Conservation (phyloP, 1,140 invertebrate species). For the Pseudachorutes palmiensis region DNA sequence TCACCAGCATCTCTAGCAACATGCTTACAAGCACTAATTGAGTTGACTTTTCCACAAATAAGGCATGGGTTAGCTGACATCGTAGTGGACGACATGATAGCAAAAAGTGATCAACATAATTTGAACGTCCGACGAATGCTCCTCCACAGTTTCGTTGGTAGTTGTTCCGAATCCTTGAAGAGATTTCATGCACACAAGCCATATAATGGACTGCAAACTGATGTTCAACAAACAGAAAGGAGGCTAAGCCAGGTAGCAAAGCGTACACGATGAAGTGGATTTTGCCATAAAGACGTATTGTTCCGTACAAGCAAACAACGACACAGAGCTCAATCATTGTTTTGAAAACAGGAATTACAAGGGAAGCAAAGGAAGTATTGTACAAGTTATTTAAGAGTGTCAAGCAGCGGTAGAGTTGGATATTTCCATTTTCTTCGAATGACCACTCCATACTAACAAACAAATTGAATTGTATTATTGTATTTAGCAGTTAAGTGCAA, state of each 20-base stretch:
- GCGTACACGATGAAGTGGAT: not conserved
- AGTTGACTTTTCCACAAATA: not conserved
- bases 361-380: conserved; percentile 1
- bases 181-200: not conserved
- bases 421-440: not conserved
- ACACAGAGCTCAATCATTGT: not conserved
- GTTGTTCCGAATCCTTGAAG: not conserved
- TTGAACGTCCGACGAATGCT: no score
- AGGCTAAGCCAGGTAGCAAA: not conserved
- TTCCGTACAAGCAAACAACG: not conserved
- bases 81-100: not conserved
- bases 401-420: not conserved
- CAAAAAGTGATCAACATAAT: not conserved
- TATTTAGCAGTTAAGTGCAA: no score
- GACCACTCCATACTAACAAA: not conserved
- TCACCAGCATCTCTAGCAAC: not conserved
- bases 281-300: not conserved
- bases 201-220: conserved; percentile 1
- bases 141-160: not conserved
- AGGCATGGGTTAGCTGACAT: not conserved
- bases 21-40: not conserved
- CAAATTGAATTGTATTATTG: no score
- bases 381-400: not conserved
- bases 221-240: not conserved
- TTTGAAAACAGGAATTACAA: conserved; percentile 2